These are phyloP conservation scores for Siniperca knerii DNA, from an alignment of 2,113 vertebrate species.

Conservation along the genomic window DNA sequence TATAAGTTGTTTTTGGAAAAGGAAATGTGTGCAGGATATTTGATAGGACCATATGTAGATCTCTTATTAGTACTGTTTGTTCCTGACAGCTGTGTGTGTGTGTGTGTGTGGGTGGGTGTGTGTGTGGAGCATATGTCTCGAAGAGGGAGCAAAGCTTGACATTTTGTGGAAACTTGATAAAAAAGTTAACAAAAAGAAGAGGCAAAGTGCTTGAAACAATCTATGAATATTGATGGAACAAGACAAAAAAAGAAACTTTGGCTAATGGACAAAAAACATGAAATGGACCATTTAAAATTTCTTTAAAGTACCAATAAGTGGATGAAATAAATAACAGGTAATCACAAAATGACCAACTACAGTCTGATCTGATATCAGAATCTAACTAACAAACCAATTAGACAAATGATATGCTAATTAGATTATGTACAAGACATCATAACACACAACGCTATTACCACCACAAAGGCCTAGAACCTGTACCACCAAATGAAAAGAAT, in stretches of 20 bases:
- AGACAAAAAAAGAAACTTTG: not conserved
- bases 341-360: not conserved
- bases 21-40: constrained; percentile 82
- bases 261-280: too few species aligned
- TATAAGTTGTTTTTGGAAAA: constrained; percentile 72
- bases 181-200: not conserved
- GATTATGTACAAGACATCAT: not conserved
- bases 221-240: not conserved
- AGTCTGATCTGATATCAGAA: not conserved
- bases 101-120: constrained; percentile 28
- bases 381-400: not conserved
- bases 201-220: not conserved
- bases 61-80: constrained; percentile 41
- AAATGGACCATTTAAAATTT: not conserved
- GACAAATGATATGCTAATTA: not conserved
- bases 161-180: constrained; percentile 39
- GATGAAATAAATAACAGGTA: not conserved
- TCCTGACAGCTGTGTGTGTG: constrained; percentile 41
- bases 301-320: not conserved
- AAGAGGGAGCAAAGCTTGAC: constrained; percentile 14
- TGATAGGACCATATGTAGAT: constrained; percentile 78
- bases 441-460: not conserved
- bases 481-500: not conserved
- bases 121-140: constrained; percentile 3
- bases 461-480: not conserved